Conservation (phyloP, 2,113 vertebrate species). For the Loxodonta africana region DNA sequence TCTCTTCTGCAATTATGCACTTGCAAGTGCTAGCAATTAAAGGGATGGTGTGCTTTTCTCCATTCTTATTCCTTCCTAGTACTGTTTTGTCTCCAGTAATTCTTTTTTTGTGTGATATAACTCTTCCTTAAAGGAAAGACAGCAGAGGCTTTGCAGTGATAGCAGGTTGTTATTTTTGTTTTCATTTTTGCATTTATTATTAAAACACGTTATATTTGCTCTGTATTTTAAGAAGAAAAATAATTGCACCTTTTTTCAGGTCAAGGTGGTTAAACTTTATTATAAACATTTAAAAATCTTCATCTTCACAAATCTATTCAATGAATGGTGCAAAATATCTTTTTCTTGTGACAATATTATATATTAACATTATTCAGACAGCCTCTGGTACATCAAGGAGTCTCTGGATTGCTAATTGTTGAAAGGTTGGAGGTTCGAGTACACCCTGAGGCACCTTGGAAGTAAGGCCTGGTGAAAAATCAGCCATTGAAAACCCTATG, state of each 20-base stretch:
- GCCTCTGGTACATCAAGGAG: background rate
- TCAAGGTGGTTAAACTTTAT: background rate
- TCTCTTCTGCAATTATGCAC: slow-evolving; percentile 53
- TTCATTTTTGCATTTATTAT: slow-evolving; percentile 18
- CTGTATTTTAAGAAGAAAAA: slow-evolving; percentile 19
- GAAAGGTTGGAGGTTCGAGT: background rate
- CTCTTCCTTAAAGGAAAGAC: slow-evolving; percentile 1
- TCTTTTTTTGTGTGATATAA: background rate
- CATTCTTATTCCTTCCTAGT: slow-evolving; percentile 3
- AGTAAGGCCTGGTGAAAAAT: background rate
- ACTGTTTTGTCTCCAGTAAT: slow-evolving; percentile 14
- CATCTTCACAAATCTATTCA: background rate
- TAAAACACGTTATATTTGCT: background rate
- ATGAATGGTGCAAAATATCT: background rate
- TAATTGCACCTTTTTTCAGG: background rate
- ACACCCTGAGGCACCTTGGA: background rate
- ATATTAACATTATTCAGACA: background rate
- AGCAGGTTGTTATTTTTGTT: background rate
- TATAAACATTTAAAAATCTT: background rate
- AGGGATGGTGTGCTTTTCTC: background rate
- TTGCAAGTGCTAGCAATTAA: slow-evolving; percentile 37
- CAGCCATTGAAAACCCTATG: background rate
- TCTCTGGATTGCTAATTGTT: background rate
- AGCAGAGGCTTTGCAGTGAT: background rate
- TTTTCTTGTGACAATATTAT: background rate